Conservation (phyloP, 2,113 vertebrate genomes). For the Loxodonta africana region DNA sequence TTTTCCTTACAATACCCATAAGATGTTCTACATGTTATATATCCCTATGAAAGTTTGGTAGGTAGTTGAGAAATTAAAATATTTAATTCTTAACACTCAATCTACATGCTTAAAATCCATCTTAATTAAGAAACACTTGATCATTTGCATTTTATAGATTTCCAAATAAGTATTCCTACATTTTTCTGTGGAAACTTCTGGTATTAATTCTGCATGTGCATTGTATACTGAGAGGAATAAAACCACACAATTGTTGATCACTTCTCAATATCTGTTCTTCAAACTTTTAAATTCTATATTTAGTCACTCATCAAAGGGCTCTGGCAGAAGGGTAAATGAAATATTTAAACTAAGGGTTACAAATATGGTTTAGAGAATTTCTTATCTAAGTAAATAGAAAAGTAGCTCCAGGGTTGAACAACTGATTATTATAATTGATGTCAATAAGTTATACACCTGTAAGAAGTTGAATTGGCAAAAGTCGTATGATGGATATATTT, state of each 20-base stretch:
- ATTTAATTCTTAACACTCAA: constrained; percentile 13
- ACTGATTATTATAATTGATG: no score
- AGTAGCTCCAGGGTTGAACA: no score
- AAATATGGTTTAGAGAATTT: background rate
- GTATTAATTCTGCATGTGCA: background rate
- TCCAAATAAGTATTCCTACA: background rate
- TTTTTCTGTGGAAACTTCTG: constrained; percentile 19
- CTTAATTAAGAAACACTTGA: background rate
- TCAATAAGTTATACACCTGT: no score
- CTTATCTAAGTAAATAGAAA: constrained; percentile 29
- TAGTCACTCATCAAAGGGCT: constrained; percentile 25
- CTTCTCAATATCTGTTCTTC: constrained; percentile 17
- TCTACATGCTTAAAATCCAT: background rate
- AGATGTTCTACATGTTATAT: background rate
- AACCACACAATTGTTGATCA: background rate
- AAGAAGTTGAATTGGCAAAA: no score
- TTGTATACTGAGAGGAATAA: constrained; percentile 25
- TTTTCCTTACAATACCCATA: background rate
- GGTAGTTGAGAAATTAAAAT: constrained; percentile 19
- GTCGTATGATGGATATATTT: no score
- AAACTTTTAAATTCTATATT: constrained; percentile 8
- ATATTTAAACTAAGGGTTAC: constrained; percentile 58
- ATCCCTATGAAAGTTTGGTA: background rate
- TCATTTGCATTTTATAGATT: background rate
- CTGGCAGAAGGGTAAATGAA: background rate